phyloP scores from a whole-genome alignment of 2,888 invertebrate genomes.

The Trichacis sp. region DNA sequence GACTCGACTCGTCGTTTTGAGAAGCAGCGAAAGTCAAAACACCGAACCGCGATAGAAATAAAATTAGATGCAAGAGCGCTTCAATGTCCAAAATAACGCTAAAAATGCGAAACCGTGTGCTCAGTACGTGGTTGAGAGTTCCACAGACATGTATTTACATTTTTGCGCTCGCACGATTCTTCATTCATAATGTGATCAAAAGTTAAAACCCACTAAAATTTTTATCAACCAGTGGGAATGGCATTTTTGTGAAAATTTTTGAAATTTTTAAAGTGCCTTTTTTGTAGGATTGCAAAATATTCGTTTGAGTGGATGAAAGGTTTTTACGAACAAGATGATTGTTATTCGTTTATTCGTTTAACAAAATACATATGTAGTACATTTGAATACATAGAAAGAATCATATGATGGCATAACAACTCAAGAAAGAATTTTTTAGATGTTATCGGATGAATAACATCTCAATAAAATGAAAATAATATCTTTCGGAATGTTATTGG shows the following conservation, averaged over 20 bases:
- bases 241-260: not conserved
- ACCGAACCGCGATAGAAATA: conserved; percentile 60
- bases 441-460: too few relatives aligned
- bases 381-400: too few relatives aligned
- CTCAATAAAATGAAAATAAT: too few relatives aligned
- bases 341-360: too few relatives aligned
- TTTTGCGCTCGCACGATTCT: conserved; percentile 9
- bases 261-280: too few relatives aligned
- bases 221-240: not conserved
- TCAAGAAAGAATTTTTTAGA: too few relatives aligned
- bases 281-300: too few relatives aligned
- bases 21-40: conserved; percentile 31
- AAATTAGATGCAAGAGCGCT: conserved; percentile 53
- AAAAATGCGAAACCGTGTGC: conserved; percentile 32
- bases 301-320: too few relatives aligned
- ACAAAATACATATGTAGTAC: too few relatives aligned
- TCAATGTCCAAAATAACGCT: conserved; percentile 45
- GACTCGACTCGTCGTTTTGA: conserved; percentile 13
- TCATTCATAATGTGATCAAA: not conserved
- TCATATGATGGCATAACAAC: too few relatives aligned
- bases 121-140: conserved; percentile 54
- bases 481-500: too few relatives aligned
- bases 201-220: not conserved
- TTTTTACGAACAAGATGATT: too few relatives aligned
- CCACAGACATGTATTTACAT: conserved; percentile 30